Conservation (phyloP, 2,888 invertebrate genomes). For the Auanema sp. region DNA sequence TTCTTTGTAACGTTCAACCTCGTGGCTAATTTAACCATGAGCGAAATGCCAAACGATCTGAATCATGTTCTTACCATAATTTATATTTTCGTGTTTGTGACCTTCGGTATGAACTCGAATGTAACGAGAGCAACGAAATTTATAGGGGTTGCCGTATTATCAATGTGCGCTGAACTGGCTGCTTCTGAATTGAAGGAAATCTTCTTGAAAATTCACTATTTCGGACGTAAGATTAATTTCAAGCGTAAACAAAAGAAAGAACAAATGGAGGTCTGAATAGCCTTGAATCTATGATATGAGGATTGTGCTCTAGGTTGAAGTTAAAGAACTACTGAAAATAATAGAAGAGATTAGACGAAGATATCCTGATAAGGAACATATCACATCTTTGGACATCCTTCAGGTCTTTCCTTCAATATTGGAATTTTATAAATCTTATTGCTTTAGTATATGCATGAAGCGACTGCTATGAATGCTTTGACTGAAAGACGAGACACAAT, state of each 20-base stretch:
- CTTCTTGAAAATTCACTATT: slow-evolving; percentile 58
- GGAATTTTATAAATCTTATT: slow-evolving; percentile 6
- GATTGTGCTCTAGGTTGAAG: slow-evolving; percentile 39
- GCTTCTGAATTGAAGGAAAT: slow-evolving; percentile 62
- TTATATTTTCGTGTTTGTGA: slow-evolving; percentile 63
- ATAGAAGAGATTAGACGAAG: slow-evolving; percentile 58
- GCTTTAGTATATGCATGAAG: slow-evolving; percentile 60
- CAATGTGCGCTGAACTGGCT: slow-evolving; percentile 64
- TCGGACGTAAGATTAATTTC: slow-evolving; percentile 62
- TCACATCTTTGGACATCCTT: slow-evolving; percentile 61
- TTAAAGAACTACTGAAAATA: slow-evolving; percentile 62
- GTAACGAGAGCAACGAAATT: not conserved
- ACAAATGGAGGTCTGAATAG: slow-evolving; percentile 46
- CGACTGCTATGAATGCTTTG: slow-evolving; percentile 17
- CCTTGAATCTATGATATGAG: not conserved
- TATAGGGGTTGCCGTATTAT: slow-evolving; percentile 60
- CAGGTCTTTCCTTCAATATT: slow-evolving; percentile 28
- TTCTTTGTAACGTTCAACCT: slow-evolving; percentile 64
- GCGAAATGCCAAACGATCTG: slow-evolving; percentile 61
- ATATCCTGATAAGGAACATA: slow-evolving; percentile 61
- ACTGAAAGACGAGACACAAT: slow-evolving; percentile 57
- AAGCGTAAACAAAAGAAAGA: slow-evolving; percentile 52
- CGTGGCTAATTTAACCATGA: slow-evolving; percentile 64
- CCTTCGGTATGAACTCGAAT: slow-evolving; percentile 49
- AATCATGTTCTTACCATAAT: slow-evolving; percentile 58